Percentiles rank a stretch among this genome's conserved stretches.
phyloP scores from a whole-genome alignment of 2,797 vertebrate genomes.

The Crenuchus spilurus region DNA sequence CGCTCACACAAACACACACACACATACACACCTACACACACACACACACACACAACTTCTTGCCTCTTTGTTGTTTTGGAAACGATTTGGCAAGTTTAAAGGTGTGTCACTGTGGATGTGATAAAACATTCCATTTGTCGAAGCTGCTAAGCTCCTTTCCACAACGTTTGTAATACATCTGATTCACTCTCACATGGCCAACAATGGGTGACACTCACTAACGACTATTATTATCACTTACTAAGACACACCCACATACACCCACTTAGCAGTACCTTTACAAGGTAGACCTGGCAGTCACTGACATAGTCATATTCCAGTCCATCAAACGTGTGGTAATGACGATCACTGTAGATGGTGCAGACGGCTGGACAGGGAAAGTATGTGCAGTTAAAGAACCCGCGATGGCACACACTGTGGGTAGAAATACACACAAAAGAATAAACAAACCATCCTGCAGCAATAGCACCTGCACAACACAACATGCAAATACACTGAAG shows the following conservation, averaged over 20 bases:
- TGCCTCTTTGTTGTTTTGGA: constrained; percentile 38
- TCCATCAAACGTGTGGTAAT: constrained; percentile 96
- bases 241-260: constrained; percentile 18
- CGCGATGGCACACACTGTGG: constrained; percentile 88
- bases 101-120: constrained; percentile 33
- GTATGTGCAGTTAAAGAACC: constrained; percentile 93
- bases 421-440: constrained; percentile 6
- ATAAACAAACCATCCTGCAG: background rate
- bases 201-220: constrained; percentile 14
- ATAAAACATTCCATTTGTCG: constrained; percentile 43
- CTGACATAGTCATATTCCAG: constrained; percentile 95
- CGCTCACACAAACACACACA: constrained; percentile 23
- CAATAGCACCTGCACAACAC: too few species aligned
- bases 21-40: background rate
- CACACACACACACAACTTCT: constrained; percentile 29
- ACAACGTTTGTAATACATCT: constrained; percentile 24
- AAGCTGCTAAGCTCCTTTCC: constrained; percentile 36
- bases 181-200: constrained; percentile 25
- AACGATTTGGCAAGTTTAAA: constrained; percentile 37
- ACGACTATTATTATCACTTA: constrained; percentile 6
- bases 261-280: constrained; percentile 81
- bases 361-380: constrained; percentile 95
- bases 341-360: constrained; percentile 92
- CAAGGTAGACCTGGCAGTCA: constrained; percentile 92
- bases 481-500: too few species aligned